Base-by-base conservation (phyloP, 2,888 invertebrate genomes). In the Congeria kusceri region DNA sequence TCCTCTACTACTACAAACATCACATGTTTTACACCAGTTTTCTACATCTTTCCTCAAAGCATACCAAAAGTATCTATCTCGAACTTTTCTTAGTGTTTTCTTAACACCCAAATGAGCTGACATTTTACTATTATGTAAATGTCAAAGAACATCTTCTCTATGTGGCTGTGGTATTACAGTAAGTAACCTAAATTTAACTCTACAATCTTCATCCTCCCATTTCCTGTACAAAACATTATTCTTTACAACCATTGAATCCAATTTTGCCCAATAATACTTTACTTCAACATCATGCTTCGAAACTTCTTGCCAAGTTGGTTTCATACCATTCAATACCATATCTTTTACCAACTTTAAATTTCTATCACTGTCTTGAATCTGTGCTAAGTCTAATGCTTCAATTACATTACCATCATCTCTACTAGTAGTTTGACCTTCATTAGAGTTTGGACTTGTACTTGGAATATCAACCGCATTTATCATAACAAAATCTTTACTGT, bases 241-340 rank as follows among this genome's bases (percentile, higher is more conserved):
- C 49, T 69, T 69, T n/a, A 69, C n/a, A 25, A 69, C 53, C 44
- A 69, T 28, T 20, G 68, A 68, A 66, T 66, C 56, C n/a, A 66
- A 32, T 25, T 39, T 46, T 44, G 56, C 63, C 67, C 67, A 68
- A 23, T 53, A 69, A 46, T 61, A 69, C 47, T 69, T 69, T 53
- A 69, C 3, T 49, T 69, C 69, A 28, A 47, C 23, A 20, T 44
- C 27, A 47, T 47, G 49, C 28, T 65, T 65, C 13, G 66, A 27
- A 29, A 67, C 25, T 32, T 68, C 44, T 28, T 68, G 68, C 58
- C 68, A 68, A 11, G 15, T 28, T 27, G 68, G 59, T n/a, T 58
- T 68, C 47, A 53, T 56, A 39, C 69, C 69, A 47, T 32, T 9
- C 9, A 15, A 32, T 3, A 63, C 39, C 18, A 63, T 18, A 49